These are phyloP conservation scores for Coleophora flavipennella DNA, from an alignment of 2,888 invertebrate genomes.

Conservation along the genomic window DNA sequence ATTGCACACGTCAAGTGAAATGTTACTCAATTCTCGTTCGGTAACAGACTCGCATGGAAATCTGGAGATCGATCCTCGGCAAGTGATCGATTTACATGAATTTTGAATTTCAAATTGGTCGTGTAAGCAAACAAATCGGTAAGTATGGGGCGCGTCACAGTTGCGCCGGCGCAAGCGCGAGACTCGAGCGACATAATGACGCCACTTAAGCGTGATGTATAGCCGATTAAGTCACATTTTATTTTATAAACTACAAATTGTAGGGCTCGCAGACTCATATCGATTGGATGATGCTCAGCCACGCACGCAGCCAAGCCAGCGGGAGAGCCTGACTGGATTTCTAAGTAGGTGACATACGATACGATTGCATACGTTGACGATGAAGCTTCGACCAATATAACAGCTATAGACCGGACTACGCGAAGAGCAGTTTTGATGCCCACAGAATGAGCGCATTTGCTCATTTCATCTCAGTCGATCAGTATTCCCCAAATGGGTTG, in stretches of 20 bases:
- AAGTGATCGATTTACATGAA: constrained; percentile 19
- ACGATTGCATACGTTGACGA: neutral
- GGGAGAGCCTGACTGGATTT: neutral
- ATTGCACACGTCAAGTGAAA: too few species aligned
- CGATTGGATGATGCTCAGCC: neutral
- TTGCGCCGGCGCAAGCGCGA: constrained; percentile 25
- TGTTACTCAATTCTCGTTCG: too few species aligned
- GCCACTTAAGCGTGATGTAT: constrained; percentile 22
- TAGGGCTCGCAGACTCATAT: constrained; percentile 4
- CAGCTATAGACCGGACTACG: too few species aligned
- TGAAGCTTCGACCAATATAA: too few species aligned
- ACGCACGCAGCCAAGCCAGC: constrained; percentile 11
- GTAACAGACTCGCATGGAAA: too few species aligned
- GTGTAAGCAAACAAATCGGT: constrained; percentile 36
- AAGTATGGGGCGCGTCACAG: constrained; percentile 25
- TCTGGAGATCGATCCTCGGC: constrained; percentile 7
- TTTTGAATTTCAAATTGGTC: constrained; percentile 39
- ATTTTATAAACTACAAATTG: constrained; percentile 29
- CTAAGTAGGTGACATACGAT: constrained; percentile 4
- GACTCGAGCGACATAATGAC: constrained; percentile 21
- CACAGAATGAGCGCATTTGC: too few species aligned
- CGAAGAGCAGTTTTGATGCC: too few species aligned
- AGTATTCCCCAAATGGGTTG: too few species aligned
- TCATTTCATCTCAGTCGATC: too few species aligned
- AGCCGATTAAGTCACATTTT: constrained; percentile 32